phyloP scores from a whole-genome alignment of 2,113 vertebrate genomes.

The Mesocricetus auratus region DNA sequence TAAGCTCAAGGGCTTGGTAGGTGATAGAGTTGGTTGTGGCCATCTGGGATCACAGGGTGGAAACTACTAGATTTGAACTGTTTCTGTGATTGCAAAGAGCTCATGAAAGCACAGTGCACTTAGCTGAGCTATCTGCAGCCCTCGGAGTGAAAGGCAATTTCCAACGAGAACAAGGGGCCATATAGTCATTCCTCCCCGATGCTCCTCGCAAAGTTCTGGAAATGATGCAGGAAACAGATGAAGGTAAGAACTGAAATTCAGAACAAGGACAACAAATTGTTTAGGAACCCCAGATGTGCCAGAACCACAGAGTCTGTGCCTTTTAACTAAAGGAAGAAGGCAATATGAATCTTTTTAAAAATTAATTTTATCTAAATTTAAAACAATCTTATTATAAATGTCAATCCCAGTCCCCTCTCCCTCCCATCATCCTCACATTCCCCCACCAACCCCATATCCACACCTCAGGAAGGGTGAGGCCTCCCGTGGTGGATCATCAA shows the following conservation, averaged over 20 bases:
- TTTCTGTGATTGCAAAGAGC: background rate
- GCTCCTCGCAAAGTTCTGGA: background rate
- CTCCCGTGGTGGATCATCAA: too few relatives aligned
- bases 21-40: background rate
- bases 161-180: background rate
- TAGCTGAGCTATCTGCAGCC: background rate
- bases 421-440: too few relatives aligned
- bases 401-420: too few relatives aligned
- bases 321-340: background rate
- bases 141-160: constrained; percentile 4
- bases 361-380: too few relatives aligned
- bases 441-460: too few relatives aligned
- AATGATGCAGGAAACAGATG: background rate
- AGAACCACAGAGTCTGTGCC: background rate
- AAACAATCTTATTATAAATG: too few relatives aligned
- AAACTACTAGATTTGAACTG: constrained; percentile 5
- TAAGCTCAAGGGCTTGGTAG: background rate
- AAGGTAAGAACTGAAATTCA: background rate
- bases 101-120: background rate
- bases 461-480: too few relatives aligned
- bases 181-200: background rate
- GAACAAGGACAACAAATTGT: background rate
- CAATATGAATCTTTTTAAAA: background rate
- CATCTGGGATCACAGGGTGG: background rate
- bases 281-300: background rate